Evolutionary conservation across 2,797 vertebrate species (phyloP).

Genomic region (Myiotriccus ornatus): DNA sequence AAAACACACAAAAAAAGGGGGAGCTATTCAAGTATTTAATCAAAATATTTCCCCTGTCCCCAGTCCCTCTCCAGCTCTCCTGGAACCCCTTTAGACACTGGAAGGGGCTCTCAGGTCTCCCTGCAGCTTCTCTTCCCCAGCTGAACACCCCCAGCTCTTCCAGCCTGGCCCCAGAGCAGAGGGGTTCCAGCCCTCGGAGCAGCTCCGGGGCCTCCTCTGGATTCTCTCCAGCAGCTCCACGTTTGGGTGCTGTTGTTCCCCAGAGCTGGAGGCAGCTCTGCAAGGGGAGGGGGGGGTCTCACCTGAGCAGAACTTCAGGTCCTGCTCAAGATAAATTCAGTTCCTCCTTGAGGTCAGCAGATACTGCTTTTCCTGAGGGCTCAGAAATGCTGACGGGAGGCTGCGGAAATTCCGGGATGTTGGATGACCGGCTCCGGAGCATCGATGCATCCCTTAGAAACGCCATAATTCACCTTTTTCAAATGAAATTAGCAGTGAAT

Average conservation of each 20-base stretch:
- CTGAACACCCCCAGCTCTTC: neutral
- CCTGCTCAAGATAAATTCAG: neutral
- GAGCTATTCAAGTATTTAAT: neutral
- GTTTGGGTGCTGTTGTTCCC: neutral
- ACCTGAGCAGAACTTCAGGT: neutral
- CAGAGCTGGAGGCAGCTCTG: neutral
- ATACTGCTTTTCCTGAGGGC: neutral
- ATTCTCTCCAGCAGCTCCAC: neutral
- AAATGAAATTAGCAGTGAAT: neutral
- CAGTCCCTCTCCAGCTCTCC: neutral
- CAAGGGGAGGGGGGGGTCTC: neutral
- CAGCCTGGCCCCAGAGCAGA: neutral
- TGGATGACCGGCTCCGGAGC: fast-evolving
- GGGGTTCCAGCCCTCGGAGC: neutral
- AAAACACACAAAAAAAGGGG: neutral
- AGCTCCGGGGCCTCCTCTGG: fast-evolving
- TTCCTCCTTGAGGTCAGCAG: neutral
- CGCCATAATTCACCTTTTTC: neutral
- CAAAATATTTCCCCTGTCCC: neutral
- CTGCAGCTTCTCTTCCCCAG: neutral
- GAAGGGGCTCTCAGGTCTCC: fast-evolving
- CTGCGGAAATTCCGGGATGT: neutral
- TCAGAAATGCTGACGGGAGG: neutral
- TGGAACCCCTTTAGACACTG: neutral
- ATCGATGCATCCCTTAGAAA: neutral